Evolutionary conservation across 2,888 invertebrate species (phyloP).

Genomic region (Augiades crinisus): DNA sequence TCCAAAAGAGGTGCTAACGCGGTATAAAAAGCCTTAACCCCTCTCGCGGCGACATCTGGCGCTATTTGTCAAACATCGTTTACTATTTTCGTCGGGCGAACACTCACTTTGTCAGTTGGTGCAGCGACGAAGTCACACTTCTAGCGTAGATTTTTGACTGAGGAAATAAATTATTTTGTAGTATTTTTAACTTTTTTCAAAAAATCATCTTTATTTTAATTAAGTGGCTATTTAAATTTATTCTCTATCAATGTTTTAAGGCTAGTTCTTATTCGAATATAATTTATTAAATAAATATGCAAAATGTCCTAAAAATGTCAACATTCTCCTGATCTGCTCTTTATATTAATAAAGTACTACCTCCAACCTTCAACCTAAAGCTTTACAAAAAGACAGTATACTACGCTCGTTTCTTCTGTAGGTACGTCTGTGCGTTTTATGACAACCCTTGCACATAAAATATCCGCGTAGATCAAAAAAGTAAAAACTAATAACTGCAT

Average conservation of each 20-base stretch:
- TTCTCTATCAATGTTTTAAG: no score
- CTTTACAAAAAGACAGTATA: no score
- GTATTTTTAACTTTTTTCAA: neutral
- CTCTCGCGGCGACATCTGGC: constrained; percentile 64
- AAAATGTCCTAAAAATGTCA: no score
- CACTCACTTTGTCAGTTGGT: constrained; percentile 52
- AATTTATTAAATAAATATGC: no score
- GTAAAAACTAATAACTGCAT: constrained; percentile 11
- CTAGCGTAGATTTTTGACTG: constrained; percentile 6
- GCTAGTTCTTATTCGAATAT: no score
- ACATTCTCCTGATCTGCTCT: no score
- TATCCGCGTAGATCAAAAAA: neutral
- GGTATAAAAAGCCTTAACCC: constrained; percentile 21
- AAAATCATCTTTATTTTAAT: neutral
- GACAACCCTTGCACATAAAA: neutral
- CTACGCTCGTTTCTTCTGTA: no score
- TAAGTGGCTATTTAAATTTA: neutral
- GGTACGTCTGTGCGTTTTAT: no score
- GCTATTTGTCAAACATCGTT: constrained; percentile 76
- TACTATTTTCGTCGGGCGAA: constrained; percentile 64
- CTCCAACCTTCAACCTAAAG: no score
- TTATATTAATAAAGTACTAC: no score
- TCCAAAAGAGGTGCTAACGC: constrained; percentile 37
- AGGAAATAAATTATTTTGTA: no score
- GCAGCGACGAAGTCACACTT: constrained; percentile 29